A percentile compares a stretch with the other conserved stretches of the same genome.
Conservation (phyloP, 2,113 vertebrate species). For the Phocoena sinus region DNA sequence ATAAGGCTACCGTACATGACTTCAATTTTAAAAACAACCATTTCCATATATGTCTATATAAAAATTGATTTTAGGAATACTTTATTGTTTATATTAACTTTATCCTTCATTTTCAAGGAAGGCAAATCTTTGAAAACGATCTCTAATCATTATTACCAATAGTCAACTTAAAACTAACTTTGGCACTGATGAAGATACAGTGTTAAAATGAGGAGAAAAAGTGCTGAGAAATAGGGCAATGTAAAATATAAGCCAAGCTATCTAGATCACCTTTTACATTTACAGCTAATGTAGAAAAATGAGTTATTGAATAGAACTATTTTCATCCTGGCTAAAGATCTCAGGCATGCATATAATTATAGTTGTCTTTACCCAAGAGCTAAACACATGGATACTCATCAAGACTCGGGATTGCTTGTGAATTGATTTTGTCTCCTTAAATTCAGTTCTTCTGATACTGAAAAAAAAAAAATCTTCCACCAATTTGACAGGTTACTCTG, state of each 20-base stretch:
- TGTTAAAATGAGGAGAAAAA: conserved; percentile 10
- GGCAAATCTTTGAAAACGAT: neutral
- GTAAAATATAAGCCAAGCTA: conserved; percentile 41
- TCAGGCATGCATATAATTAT: conserved; percentile 49
- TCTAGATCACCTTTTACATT: conserved; percentile 53
- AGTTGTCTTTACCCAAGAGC: conserved; percentile 50
- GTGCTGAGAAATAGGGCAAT: neutral
- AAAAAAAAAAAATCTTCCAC: conserved; percentile 46
- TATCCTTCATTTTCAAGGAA: neutral
- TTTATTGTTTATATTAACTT: neutral
- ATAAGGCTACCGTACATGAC: neutral
- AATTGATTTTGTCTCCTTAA: conserved; percentile 72
- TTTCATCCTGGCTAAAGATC: conserved; percentile 57
- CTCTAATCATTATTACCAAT: neutral
- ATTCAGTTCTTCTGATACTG: conserved; percentile 31
- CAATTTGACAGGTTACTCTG: conserved; percentile 50
- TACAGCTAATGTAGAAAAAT: conserved; percentile 58
- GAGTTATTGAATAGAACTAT: conserved; percentile 60
- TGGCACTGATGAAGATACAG: neutral
- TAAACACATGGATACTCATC: conserved; percentile 59
- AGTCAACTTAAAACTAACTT: conserved; percentile 50
- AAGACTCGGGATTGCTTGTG: conserved; percentile 59
- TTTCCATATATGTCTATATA: neutral
- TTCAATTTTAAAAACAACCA: neutral
- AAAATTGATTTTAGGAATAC: neutral